A percentile compares a stretch with the other conserved stretches of the same genome.
Evolutionary conservation across 2,797 vertebrate species (phyloP).

Genomic region (Peromyscus melanophrys): DNA sequence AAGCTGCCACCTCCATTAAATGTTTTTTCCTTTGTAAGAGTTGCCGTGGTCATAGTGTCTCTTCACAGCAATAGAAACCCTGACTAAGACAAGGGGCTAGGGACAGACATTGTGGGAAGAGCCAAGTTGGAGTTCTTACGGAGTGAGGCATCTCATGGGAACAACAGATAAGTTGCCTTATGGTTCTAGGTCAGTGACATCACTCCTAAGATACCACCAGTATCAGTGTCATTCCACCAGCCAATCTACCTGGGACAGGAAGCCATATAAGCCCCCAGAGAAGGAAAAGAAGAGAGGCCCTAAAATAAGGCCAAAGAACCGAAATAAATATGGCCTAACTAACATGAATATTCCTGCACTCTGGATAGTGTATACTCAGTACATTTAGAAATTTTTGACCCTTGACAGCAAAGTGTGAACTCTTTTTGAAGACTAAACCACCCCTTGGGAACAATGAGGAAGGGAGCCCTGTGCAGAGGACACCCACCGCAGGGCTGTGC

Average conservation of each 20-base stretch:
- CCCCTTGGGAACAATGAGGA: background rate
- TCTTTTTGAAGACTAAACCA: background rate
- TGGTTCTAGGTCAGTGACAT: background rate
- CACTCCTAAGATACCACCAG: background rate
- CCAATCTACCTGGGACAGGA: background rate
- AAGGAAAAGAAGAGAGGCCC: background rate
- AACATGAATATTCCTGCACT: background rate
- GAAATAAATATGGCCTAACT: background rate
- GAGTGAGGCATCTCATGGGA: background rate
- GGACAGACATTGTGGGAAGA: background rate
- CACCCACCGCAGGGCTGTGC: rapidly evolving
- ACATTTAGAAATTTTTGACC: background rate
- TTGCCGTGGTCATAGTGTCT: background rate
- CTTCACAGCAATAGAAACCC: background rate
- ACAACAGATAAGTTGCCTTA: background rate
- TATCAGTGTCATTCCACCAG: background rate
- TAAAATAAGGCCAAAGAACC: background rate
- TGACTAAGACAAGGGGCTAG: background rate
- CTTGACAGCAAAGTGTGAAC: background rate
- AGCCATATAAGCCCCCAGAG: background rate
- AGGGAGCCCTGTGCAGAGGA: background rate
- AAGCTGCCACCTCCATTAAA: background rate
- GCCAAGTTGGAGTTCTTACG: background rate
- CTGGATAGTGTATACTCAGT: background rate
- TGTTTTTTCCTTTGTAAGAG: background rate